Evolutionary conservation across 2,797 vertebrate species (phyloP).

Genomic region (Spinus olivaceus): DNA sequence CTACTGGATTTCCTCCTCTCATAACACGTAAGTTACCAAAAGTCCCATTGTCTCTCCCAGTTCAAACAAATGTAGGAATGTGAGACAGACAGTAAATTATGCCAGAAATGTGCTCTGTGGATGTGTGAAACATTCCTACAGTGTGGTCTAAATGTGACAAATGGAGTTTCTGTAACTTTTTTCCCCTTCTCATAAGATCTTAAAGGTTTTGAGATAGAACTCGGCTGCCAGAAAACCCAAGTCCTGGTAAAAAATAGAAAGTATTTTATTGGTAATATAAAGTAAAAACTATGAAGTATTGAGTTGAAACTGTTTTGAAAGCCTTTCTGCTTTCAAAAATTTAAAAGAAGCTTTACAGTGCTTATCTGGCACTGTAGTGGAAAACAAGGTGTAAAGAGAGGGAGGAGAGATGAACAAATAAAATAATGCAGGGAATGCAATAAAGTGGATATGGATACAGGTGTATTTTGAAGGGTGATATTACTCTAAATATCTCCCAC

Average conservation of each 20-base stretch:
- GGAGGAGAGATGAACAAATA: not conserved
- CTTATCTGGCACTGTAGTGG: not conserved
- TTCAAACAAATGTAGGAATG: not conserved
- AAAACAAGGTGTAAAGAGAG: not conserved
- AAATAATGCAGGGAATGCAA: not conserved
- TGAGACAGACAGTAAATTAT: not conserved
- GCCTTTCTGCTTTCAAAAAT: not conserved
- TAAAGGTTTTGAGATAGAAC: not conserved
- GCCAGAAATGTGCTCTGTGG: not conserved
- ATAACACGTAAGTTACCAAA: conserved; percentile 89
- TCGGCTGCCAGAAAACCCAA: not conserved
- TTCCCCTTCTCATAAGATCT: not conserved
- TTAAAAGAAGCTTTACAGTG: no score
- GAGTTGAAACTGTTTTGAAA: not conserved
- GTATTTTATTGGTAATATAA: no score
- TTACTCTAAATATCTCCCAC: not conserved
- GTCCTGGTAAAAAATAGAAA: not conserved
- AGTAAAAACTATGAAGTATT: not conserved
- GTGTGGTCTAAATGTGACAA: not conserved
- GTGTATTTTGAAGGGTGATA: not conserved
- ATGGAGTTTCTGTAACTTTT: not conserved
- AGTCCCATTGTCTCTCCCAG: not conserved
- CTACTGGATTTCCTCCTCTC: conserved; percentile 98
- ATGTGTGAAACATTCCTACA: not conserved
- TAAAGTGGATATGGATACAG: not conserved